These are phyloP conservation scores for Vombatus ursinus DNA, from an alignment of 2,113 vertebrate species.

Conservation along the genomic window DNA sequence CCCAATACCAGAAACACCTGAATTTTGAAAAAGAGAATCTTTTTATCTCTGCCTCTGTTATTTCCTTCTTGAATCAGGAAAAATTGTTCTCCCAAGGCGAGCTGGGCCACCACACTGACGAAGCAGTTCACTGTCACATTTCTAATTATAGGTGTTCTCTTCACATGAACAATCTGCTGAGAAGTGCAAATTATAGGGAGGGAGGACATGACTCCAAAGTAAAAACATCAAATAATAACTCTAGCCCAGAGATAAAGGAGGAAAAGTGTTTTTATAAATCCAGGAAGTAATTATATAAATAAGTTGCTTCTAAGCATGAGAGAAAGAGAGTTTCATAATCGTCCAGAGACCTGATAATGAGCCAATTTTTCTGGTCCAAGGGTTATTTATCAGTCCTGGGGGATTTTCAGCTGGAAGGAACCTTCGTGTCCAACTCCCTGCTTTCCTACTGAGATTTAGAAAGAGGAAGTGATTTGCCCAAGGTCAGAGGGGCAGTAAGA, in stretches of 20 bases:
- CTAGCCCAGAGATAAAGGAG: background rate
- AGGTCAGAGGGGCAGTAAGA: background rate
- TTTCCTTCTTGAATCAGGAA: background rate
- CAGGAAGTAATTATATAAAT: background rate
- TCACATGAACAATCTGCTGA: background rate
- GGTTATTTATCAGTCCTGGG: background rate
- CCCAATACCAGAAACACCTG: background rate
- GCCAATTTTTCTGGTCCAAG: background rate
- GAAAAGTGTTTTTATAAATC: background rate
- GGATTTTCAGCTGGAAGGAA: background rate
- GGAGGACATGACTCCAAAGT: background rate
- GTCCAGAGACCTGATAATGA: background rate
- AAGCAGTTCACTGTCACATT: background rate
- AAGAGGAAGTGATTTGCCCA: background rate
- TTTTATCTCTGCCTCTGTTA: background rate
- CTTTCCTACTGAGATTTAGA: background rate
- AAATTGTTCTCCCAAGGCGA: background rate
- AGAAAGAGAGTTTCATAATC: background rate
- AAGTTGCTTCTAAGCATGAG: background rate
- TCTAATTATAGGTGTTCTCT: background rate
- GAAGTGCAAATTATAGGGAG: background rate
- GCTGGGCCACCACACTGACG: background rate
- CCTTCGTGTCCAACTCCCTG: background rate
- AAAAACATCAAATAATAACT: background rate
- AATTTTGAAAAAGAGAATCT: background rate